Evolutionary conservation across 2,888 invertebrate genomes (phyloP).

Genomic region (Apotomis turbidana): DNA sequence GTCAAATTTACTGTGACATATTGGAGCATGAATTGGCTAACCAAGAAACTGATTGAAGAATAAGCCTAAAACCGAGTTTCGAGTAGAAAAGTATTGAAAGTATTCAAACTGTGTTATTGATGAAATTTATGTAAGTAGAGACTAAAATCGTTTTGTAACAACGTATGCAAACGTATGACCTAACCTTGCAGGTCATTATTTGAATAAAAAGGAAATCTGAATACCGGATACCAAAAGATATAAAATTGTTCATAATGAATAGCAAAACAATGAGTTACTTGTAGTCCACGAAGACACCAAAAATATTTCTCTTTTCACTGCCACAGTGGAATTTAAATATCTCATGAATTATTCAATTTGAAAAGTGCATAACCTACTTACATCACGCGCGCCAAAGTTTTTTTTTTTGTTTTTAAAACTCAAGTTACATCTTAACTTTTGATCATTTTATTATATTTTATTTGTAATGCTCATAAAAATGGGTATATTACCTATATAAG

Average conservation of each 20-base stretch:
- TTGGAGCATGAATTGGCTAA: too few species aligned
- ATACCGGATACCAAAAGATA: background rate
- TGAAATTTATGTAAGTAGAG: constrained; percentile 4
- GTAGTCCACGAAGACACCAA: constrained; percentile 14
- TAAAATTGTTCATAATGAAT: constrained; percentile 22
- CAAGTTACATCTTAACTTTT: background rate
- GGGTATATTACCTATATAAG: too few species aligned
- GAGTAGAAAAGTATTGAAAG: too few species aligned
- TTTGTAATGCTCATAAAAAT: too few species aligned
- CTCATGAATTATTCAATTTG: constrained; percentile 39
- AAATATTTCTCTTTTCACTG: constrained; percentile 30
- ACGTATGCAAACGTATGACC: constrained; percentile 1
- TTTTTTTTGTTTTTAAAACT: constrained; percentile 12
- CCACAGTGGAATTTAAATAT: constrained; percentile 27
- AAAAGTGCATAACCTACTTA: constrained; percentile 31
- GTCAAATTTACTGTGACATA: too few species aligned
- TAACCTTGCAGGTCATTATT: constrained; percentile 7
- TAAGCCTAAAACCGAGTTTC: too few species aligned
- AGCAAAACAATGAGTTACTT: constrained; percentile 20
- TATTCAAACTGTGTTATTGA: background rate
- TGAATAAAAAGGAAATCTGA: constrained; percentile 21
- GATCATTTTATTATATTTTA: background rate
- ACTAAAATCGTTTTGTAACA: constrained; percentile 4
- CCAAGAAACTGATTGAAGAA: too few species aligned
- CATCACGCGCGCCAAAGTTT: constrained; percentile 12